Percentiles rank a stretch among this genome's conserved stretches.
Conservation (phyloP, 2,888 invertebrate genomes). For the Embidobia sp. region DNA sequence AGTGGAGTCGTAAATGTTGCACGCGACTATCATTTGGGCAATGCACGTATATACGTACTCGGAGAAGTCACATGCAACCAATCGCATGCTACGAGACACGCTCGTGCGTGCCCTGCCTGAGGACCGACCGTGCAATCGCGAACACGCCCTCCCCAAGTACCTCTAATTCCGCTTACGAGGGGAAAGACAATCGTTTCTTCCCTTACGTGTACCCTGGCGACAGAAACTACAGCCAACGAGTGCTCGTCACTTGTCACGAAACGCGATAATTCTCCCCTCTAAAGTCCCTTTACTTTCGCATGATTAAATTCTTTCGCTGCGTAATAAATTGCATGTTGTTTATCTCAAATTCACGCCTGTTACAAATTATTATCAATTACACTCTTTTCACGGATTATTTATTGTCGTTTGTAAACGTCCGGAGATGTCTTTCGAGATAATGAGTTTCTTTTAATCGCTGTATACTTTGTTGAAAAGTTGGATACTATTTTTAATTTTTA, state of each 20-base stretch:
- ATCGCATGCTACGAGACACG: conserved; percentile 65
- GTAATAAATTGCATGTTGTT: too few species aligned
- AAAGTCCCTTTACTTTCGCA: conserved; percentile 7
- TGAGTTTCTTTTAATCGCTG: too few species aligned
- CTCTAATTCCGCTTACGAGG: conserved; percentile 52
- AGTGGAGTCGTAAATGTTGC: conserved; percentile 39
- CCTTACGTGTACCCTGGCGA: conserved; percentile 16
- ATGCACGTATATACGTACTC: conserved; percentile 43
- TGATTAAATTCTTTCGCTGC: conserved; percentile 28
- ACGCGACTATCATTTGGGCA: conserved; percentile 56
- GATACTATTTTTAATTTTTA: too few species aligned
- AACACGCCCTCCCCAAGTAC: conserved; percentile 61
- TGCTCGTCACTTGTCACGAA: conserved; percentile 61
- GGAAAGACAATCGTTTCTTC: conserved; percentile 51
- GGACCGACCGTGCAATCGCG: conserved; percentile 55
- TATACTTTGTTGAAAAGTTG: too few species aligned
- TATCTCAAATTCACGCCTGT: too few species aligned
- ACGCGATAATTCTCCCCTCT: conserved; percentile 23
- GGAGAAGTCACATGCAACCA: conserved; percentile 64
- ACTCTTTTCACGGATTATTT: too few species aligned
- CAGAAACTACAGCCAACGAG: conserved; percentile 40
- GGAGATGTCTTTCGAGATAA: too few species aligned
- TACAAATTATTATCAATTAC: too few species aligned
- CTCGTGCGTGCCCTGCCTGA: conserved; percentile 58
- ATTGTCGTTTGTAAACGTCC: too few species aligned